Percentiles rank a stretch among this genome's conserved stretches.
Conservation (phyloP, 2,113 vertebrate species). For the Psittacus erithacus region DNA sequence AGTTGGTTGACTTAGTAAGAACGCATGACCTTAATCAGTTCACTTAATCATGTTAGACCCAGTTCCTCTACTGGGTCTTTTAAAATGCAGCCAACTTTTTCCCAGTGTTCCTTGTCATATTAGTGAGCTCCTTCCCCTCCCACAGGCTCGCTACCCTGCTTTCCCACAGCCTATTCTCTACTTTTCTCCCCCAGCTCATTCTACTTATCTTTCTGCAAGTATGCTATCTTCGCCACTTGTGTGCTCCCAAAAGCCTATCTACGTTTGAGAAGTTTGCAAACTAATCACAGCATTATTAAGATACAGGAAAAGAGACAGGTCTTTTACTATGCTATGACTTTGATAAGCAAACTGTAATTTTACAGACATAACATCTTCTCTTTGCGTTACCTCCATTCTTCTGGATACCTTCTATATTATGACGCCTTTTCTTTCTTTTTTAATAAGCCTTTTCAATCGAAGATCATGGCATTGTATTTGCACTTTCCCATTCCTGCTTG, state of each 20-base stretch:
- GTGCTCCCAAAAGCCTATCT: not conserved
- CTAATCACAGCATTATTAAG: not conserved
- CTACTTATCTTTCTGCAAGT: not conserved
- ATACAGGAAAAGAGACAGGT: not conserved
- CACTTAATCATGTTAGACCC: not conserved
- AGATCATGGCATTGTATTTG: not conserved
- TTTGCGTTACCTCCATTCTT: not conserved
- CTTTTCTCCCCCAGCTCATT: not conserved
- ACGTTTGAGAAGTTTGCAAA: not conserved
- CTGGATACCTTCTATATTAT: not conserved
- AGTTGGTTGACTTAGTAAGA: not conserved
- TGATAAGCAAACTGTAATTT: not conserved
- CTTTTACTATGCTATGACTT: not conserved
- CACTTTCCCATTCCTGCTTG: not conserved
- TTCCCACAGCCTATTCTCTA: not conserved
- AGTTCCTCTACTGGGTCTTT: not conserved
- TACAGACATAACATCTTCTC: not conserved
- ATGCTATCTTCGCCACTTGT: not conserved
- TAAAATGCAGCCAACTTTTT: not conserved
- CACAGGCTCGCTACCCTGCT: not conserved
- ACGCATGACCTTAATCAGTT: not conserved
- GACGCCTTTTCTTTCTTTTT: not conserved
- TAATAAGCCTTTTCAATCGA: not conserved
- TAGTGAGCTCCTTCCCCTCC: not conserved
- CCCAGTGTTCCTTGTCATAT: not conserved